Conservation (phyloP, 2,888 invertebrate species). For the Sphaerophoria taeniata region DNA sequence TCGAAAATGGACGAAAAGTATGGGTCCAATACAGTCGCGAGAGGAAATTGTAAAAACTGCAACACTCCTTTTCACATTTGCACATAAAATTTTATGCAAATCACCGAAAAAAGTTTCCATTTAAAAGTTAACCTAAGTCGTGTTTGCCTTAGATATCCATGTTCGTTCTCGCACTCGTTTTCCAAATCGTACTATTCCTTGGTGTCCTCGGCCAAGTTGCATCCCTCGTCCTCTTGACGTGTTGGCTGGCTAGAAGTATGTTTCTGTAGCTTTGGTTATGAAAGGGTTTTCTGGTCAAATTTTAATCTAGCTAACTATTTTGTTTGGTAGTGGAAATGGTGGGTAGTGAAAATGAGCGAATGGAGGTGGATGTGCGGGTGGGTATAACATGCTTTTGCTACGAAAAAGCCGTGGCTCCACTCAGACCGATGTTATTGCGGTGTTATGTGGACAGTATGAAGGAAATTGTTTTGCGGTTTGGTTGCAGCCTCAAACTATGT, state of each 20-base stretch:
- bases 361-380: slow-evolving; percentile 1
- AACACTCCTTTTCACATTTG: slow-evolving; percentile 71
- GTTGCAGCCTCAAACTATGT: slow-evolving; percentile 72
- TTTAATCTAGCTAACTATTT: slow-evolving; percentile 73
- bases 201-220: too few species aligned
- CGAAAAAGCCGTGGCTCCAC: slow-evolving; percentile 60
- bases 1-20: slow-evolving; percentile 34
- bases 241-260: not conserved
- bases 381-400: slow-evolving; percentile 58
- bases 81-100: slow-evolving; percentile 74
- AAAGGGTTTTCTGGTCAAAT: slow-evolving; percentile 69
- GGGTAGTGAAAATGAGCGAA: not conserved
- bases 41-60: slow-evolving; percentile 67
- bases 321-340: slow-evolving; percentile 34
- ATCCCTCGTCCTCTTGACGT: not conserved
- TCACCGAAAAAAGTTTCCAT: slow-evolving; percentile 73
- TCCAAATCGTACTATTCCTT: not conserved
- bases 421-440: slow-evolving; percentile 72
- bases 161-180: not conserved
- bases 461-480: slow-evolving; percentile 73
- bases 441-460: slow-evolving; percentile 66
- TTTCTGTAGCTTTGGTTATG: slow-evolving; percentile 42
- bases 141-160: slow-evolving; percentile 59
- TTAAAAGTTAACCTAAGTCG: slow-evolving; percentile 73
- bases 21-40: slow-evolving; percentile 26